Evolutionary conservation across 2,113 vertebrate genomes (phyloP).

Genomic region (Oncorhynchus clarkii): DNA sequence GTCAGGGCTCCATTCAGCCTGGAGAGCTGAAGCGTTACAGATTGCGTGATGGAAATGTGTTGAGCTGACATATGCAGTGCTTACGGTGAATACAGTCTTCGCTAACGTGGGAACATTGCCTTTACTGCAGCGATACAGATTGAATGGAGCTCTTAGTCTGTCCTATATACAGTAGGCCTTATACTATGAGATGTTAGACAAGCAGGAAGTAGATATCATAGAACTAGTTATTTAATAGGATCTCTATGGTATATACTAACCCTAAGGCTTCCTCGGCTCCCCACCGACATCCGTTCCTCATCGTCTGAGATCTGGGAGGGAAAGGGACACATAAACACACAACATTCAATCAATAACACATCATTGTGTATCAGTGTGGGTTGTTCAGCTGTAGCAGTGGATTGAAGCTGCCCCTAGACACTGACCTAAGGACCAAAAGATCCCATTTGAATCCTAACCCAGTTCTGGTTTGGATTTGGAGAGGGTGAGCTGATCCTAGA

Average conservation of each 20-base stretch:
- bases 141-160: too few species aligned
- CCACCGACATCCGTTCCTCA: constrained; percentile 89
- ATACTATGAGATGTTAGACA: neutral
- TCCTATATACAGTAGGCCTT: neutral
- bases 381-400: too few species aligned
- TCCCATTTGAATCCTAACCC: neutral
- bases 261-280: constrained; percentile 89
- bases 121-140: too few species aligned
- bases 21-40: too few species aligned
- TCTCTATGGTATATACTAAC: constrained; percentile 73
- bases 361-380: neutral
- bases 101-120: too few species aligned
- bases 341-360: constrained; percentile 42
- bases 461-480: too few species aligned
- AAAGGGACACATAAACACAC: constrained; percentile 50
- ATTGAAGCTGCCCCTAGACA: too few species aligned
- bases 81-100: too few species aligned
- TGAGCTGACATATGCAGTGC: too few species aligned
- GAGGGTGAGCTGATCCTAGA: too few species aligned
- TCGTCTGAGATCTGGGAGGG: constrained; percentile 83
- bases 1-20: neutral
- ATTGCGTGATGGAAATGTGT: too few species aligned
- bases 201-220: neutral
- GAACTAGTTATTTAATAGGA: too few species aligned
- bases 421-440: neutral